Evolutionary conservation across 2,113 vertebrate genomes (phyloP).

Genomic region (Trematocara unimaculatum): DNA sequence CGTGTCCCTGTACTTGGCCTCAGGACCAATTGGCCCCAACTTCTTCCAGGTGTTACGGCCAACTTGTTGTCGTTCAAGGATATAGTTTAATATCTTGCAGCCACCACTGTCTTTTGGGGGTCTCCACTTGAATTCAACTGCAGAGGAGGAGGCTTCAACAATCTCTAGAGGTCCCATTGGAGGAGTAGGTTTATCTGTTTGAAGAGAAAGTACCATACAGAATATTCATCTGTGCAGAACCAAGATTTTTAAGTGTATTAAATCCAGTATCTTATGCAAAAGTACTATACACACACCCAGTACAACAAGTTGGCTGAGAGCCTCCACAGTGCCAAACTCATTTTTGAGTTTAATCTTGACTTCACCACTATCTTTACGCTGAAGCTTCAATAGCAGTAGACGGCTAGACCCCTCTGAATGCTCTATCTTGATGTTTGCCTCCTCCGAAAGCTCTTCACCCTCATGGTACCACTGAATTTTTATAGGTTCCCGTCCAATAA

Average conservation of each 20-base stretch:
- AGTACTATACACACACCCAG: slow-evolving; percentile 69
- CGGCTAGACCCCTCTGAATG: slow-evolving; percentile 56
- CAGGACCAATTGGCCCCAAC: slow-evolving; percentile 71
- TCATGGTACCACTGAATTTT: slow-evolving; percentile 83
- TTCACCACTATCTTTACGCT: slow-evolving; percentile 81
- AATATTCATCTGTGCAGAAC: background rate
- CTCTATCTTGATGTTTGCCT: slow-evolving; percentile 70
- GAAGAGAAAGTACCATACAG: background rate
- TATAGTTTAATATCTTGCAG: slow-evolving; percentile 73
- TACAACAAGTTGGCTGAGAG: slow-evolving; percentile 72
- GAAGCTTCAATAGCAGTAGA: slow-evolving; percentile 73
- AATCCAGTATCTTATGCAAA: background rate
- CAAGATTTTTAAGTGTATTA: background rate
- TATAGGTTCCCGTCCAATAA: slow-evolving; percentile 74
- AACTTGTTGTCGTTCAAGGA: slow-evolving; percentile 80
- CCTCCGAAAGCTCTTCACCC: slow-evolving; percentile 70
- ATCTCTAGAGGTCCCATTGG: slow-evolving; percentile 84
- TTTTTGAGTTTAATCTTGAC: slow-evolving; percentile 85
- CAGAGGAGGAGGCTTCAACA: slow-evolving; percentile 60
- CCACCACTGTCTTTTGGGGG: slow-evolving; percentile 83
- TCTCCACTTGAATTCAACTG: slow-evolving; percentile 80
- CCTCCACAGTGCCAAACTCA: slow-evolving; percentile 75
- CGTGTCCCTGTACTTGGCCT: slow-evolving; percentile 72
- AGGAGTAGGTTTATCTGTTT: slow-evolving; percentile 79
- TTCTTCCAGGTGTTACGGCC: slow-evolving; percentile 84